Evolutionary conservation across 2,888 invertebrate genomes (phyloP), one percentile per base, ranked within the genome.

Genomic region (Hydraecia micacea): DNA sequence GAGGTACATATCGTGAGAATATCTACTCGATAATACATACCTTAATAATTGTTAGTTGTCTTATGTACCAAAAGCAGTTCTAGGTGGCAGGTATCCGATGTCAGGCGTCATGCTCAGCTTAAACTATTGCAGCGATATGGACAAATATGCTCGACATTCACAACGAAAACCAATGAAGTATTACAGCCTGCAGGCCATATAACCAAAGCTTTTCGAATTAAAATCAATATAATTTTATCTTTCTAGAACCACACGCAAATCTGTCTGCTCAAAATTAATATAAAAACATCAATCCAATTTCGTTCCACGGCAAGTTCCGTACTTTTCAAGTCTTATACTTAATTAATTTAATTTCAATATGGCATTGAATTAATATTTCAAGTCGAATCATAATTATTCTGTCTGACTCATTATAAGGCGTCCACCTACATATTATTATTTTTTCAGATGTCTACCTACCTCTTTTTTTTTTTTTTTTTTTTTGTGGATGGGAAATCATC

Each of bases 201-300:
- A 5, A 25, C 13, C 15, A 46, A 60, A 60, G 66, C 52, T 46
- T 39, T 70, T 52, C 60, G 28, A 65, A 79, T 70, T 60, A 42
- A 49, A 60, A 69, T 84, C 25, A 84, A 66, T 69, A n/a, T 28
- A 78, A 58, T 65, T 69, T 42, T 49, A 32, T 58, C 28, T 66
- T 66, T 71, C 15, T 69, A 70, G 25, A 66, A 79, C 42, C 21
- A 15, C 18, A 42, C 25, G 36, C 49, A 25, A 77, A 77, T 68
- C 42, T 46, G 63, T 36, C 32, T 0, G 18, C 71, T 80, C 82
- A 86, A 85, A 88, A 87, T 80, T 81, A 84, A 89, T 86, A 85
- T 87, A 78, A 82, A 88, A 86, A 86, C 86, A 92, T 93, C 87
- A 89, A 90, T 90, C 88, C 80, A 74, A 80, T 85, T 92, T 91